phyloP scores from a whole-genome alignment of 37 sponge, comb jelly and placozoan species.

The Diacarnus erythraeanus region DNA sequence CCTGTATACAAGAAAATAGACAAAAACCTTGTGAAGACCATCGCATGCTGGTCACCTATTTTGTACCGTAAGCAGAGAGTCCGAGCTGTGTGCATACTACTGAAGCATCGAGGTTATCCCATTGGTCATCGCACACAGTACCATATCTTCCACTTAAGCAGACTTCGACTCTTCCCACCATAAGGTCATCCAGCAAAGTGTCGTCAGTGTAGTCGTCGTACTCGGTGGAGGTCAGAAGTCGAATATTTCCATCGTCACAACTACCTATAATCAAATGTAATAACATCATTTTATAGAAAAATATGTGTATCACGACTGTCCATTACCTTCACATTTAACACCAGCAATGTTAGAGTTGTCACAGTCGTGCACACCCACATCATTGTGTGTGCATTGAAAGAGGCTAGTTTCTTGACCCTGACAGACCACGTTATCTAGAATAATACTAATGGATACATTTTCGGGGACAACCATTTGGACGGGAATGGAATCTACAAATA shows the following conservation, averaged over 20 bases:
- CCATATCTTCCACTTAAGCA: slow-evolving; percentile 24
- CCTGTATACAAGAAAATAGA: background rate
- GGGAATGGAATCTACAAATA: background rate
- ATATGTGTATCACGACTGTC: background rate
- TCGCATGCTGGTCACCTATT: background rate
- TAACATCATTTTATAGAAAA: background rate
- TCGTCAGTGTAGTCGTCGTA: background rate
- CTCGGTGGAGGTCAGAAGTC: background rate
- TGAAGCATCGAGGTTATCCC: slow-evolving; percentile 27
- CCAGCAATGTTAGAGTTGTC: background rate
- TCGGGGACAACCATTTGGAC: background rate
- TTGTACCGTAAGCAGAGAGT: background rate
- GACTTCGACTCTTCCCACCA: slow-evolving; percentile 24
- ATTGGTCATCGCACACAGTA: slow-evolving; percentile 12
- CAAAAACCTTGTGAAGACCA: background rate
- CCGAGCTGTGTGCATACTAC: slow-evolving; percentile 33
- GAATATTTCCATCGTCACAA: background rate
- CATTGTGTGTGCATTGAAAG: background rate
- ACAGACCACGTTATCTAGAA: background rate
- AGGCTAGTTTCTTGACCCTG: background rate
- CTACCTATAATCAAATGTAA: background rate
- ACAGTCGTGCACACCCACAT: background rate
- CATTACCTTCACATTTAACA: background rate
- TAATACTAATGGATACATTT: background rate
- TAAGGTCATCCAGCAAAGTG: slow-evolving; percentile 4